Evolutionary conservation across 2,888 invertebrate genomes (phyloP), one percentile per base, ranked within the genome.

Genomic region (Thysanoteuthis rhombus): DNA sequence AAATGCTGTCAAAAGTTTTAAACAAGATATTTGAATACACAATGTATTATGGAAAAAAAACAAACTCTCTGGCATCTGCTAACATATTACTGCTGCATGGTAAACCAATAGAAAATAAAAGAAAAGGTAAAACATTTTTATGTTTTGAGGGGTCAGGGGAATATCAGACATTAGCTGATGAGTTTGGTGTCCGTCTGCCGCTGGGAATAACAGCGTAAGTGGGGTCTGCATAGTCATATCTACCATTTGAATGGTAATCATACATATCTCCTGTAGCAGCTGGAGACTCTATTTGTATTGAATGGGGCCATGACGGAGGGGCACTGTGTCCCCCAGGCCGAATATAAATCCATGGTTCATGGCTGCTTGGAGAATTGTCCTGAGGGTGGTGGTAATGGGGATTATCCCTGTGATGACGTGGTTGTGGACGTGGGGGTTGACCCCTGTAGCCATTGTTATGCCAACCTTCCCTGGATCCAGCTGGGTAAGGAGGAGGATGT

Each of bases 311-410:
- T 32, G 92, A 45, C 4, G 92, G 92, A 42, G 92, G 92, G 32
- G 92, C 92, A 32, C 92, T 92, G 19, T 92, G 92, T 45, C n/a
- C 92, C 32, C 39, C 40, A 45, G 92, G 45, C n/a, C 92, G 92
- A 92, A n/a, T 92, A 36, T 92, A 40, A 92, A 92, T 42, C 92
- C 92, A 92, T 16, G 39, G 92, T 1, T 92, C 45, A 6, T 92
- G 92, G n/a, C 42, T 40, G 32, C 92, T 45, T 42, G 28, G 92
- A n/a, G 45, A 45, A 42, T 92, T 92, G 40, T 92, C 92, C 32
- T 39, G 39, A 1, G 40, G 25, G 19, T 42, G 25, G 19, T 42
- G 42, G n/a, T 45, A 45, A 92, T 42, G 92, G 4, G 36, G n/a
- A 40, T 92, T 45, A 42, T 92, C 92, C 45, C 45, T 40, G 45